A percentile compares a stretch with the other conserved stretches of the same genome.
Conservation (phyloP, 2,113 vertebrate species). For the Jaculus jaculus region DNA sequence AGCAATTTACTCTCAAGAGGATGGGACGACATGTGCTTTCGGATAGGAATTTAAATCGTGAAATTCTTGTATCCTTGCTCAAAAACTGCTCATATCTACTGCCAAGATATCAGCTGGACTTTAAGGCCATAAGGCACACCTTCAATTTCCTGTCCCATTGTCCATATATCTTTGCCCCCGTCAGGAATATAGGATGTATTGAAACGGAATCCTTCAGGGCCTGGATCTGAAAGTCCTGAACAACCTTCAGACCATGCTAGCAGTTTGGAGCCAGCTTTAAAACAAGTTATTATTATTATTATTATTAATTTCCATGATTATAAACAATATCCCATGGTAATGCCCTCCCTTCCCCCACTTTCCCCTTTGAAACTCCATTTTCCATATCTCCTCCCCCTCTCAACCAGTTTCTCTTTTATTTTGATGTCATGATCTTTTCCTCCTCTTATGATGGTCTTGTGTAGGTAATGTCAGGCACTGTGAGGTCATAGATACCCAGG, state of each 20-base stretch:
- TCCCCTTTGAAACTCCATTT: too few species aligned
- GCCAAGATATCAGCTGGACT: not conserved
- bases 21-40: conserved; percentile 37
- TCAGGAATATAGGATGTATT: not conserved
- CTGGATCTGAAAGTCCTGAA: not conserved
- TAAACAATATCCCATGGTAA: too few species aligned
- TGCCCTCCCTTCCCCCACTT: too few species aligned
- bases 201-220: not conserved
- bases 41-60: conserved; percentile 51
- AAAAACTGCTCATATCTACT: not conserved
- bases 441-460: too few species aligned
- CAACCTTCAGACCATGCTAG: not conserved
- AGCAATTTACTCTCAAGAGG: conserved; percentile 57
- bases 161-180: not conserved
- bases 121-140: not conserved
- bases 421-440: too few species aligned
- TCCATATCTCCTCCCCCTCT: too few species aligned
- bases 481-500: too few species aligned
- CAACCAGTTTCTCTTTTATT: too few species aligned
- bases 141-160: not conserved
- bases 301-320: too few species aligned
- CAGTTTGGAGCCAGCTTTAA: not conserved
- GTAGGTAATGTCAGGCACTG: too few species aligned
- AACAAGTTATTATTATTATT: too few species aligned
- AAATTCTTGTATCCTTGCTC: conserved; percentile 9